Evolutionary conservation across 2,113 vertebrate genomes (phyloP).

Genomic region (Rhinolophus sinicus): DNA sequence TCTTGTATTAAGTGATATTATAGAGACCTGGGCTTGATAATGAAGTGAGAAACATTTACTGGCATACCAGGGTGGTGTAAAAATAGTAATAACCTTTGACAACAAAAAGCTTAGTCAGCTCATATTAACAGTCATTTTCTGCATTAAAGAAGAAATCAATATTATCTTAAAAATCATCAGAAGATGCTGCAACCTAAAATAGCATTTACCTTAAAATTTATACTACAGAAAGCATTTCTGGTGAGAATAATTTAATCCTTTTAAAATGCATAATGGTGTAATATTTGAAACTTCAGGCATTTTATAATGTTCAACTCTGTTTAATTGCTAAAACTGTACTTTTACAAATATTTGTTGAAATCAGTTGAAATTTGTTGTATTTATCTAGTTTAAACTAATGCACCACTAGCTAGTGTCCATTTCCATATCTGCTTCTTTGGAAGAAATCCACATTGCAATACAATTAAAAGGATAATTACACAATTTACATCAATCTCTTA

Average conservation of each 20-base stretch:
- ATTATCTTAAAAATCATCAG: conserved; percentile 11
- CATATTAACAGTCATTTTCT: not conserved
- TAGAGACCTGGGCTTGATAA: conserved; percentile 28
- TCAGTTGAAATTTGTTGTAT: not conserved
- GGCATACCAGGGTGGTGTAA: conserved; percentile 15
- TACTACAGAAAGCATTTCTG: conserved; percentile 31
- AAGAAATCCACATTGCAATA: not conserved
- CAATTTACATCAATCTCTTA: not conserved
- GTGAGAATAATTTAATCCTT: conserved; percentile 7
- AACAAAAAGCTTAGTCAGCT: conserved; percentile 49
- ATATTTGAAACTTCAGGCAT: not conserved
- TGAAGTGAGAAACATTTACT: conserved; percentile 61
- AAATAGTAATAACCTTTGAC: conserved; percentile 62
- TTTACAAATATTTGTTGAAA: conserved; percentile 4
- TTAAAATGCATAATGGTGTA: not conserved
- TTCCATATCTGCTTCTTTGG: not conserved
- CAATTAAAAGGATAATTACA: not conserved
- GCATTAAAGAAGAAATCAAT: conserved; percentile 29
- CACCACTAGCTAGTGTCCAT: not conserved
- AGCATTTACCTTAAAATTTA: conserved; percentile 13
- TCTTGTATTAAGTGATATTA: conserved; percentile 10
- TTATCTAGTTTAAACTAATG: not conserved
- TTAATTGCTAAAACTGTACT: not conserved
- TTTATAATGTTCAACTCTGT: not conserved
- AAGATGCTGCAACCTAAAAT: not conserved